Base-by-base conservation (phyloP, 1,140 invertebrate genomes). In the Drosophila orosa region DNA sequence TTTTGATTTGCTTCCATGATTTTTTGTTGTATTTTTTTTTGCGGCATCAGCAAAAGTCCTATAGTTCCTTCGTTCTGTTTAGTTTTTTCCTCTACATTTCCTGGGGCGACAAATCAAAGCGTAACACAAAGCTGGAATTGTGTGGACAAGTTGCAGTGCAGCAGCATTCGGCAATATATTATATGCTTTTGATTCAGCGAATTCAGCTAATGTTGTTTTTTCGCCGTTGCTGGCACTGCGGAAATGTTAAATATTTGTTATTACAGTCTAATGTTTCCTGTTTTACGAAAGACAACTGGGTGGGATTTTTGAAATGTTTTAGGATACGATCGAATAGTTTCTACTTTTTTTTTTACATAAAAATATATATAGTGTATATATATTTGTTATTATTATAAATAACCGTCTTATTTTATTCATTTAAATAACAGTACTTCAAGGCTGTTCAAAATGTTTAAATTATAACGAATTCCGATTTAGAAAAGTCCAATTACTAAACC, bases 191-290 rank as follows among this genome's bases (percentile, higher is more conserved):
- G 82, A 85, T 72, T 74, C 60, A 65, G 47, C 39, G 52, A 81
- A 62, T 67, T 69, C 58, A 25, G 42, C 57, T 50, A 37, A 78
- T 78, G 69, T 57, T 63, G 59, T 57, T 65, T 50, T 65, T 65
- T 15, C 24, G 19, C 24, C 22, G 12, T 68, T 17, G 55, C 48
- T 56, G 39, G 47, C 61, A 37, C 61, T 84, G 83, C 83, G 84
- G 84, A 87, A 87, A 87, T 87, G 84, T 89, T 87, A 89, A 87
- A 87, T 87, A 87, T 87, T 87, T 87, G 84, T 89, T 89, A 87
- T 87, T 87, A 77, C 80, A 84, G 84, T 89, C 84, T 80, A 87
- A 87, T 87, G 84, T 71, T 87, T 87, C 84, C 84, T 78, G 63
- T 68, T 67, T 45, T 48, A 27, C 52, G 45, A 61, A 74, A 80